Conservation (phyloP, 2,113 vertebrate species). For the Raphicerus campestris region DNA sequence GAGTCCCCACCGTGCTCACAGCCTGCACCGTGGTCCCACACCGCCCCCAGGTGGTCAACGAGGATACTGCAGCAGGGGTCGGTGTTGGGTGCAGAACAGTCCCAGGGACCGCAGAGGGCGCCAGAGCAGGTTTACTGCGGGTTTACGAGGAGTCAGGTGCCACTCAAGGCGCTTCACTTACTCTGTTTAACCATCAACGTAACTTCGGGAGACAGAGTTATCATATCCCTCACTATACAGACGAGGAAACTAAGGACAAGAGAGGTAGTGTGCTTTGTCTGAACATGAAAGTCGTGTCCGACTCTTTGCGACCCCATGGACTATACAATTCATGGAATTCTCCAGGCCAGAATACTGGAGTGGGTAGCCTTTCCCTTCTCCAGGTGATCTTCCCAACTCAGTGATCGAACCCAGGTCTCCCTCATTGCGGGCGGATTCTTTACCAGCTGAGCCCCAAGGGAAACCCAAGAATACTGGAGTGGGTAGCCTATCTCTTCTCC, state of each 20-base stretch:
- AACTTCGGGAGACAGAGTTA: not conserved
- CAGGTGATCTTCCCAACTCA: not conserved
- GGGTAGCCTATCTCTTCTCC: not conserved
- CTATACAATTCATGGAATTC: not conserved
- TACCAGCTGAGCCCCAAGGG: not conserved
- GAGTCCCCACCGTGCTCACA: not conserved
- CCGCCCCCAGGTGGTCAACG: not conserved
- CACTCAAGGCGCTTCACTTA: not conserved
- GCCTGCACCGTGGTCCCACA: not conserved
- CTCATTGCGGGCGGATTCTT: not conserved
- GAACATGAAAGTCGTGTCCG: not conserved
- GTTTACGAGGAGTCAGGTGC: conserved; percentile 11
- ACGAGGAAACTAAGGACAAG: not conserved
- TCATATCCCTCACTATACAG: not conserved
- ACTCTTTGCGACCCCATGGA: not conserved
- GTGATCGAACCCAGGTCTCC: not conserved
- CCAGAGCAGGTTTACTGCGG: not conserved
- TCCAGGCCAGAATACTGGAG: not conserved
- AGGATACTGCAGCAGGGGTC: not conserved
- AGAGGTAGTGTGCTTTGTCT: not conserved
- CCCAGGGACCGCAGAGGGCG: not conserved
- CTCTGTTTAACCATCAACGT: not conserved
- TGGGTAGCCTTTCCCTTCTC: not conserved
- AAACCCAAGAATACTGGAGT: not conserved
- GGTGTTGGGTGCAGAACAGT: not conserved